Percentiles rank a stretch among this genome's conserved stretches.
Evolutionary conservation across 1,140 invertebrate genomes (phyloP).

Genomic region (Conopomorpha cramerella): DNA sequence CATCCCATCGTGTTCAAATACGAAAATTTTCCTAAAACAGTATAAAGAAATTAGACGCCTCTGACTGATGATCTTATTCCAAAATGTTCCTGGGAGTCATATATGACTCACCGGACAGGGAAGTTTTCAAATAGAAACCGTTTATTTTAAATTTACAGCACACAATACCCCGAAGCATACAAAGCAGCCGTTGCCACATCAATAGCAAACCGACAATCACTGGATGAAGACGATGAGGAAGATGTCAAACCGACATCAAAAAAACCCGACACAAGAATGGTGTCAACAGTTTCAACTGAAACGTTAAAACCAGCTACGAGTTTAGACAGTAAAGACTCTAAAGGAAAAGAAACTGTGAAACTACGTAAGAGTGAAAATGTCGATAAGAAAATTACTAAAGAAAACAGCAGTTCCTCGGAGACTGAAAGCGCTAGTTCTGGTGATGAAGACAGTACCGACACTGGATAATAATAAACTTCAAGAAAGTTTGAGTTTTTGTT

Average conservation of each 20-base stretch:
- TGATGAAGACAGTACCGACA: constrained; percentile 44
- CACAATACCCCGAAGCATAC: constrained; percentile 88
- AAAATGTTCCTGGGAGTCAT: too few relatives aligned
- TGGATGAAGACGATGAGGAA: constrained; percentile 60
- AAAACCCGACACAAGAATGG: constrained; percentile 42
- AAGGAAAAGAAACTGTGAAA: constrained; percentile 18
- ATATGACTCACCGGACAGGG: too few relatives aligned
- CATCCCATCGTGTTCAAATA: too few relatives aligned
- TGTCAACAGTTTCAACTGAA: constrained; percentile 53
- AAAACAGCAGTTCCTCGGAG: constrained; percentile 38
- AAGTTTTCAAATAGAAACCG: constrained; percentile 79
- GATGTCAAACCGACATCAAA: constrained; percentile 17
- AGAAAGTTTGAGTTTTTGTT: neutral
- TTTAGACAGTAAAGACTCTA: constrained; percentile 21
- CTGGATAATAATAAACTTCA: constrained; percentile 20
- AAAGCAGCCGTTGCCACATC: constrained; percentile 65
- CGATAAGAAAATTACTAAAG: constrained; percentile 21
- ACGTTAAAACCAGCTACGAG: constrained; percentile 46
- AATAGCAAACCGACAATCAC: constrained; percentile 62
- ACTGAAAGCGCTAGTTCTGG: constrained; percentile 46
- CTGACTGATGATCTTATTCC: too few relatives aligned
- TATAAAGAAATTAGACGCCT: too few relatives aligned
- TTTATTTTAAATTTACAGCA: constrained; percentile 26
- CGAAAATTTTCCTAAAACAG: too few relatives aligned
- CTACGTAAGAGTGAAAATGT: constrained; percentile 9